phyloP scores from a whole-genome alignment of 2,113 vertebrate genomes.

The Tetrao urogallus region DNA sequence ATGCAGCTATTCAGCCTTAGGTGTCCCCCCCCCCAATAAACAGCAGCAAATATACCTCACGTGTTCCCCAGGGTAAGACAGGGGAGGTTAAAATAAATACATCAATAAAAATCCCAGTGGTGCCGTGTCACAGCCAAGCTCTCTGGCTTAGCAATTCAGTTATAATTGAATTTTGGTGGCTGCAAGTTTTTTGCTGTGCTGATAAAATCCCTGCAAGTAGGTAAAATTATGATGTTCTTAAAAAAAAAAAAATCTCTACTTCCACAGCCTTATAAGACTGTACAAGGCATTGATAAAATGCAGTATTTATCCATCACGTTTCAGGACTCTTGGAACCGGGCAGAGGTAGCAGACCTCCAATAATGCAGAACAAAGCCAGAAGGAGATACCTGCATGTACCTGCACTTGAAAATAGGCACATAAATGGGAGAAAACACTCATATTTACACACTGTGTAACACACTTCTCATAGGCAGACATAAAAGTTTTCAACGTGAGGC shows the following conservation, averaged over 20 bases:
- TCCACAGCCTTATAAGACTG: not conserved
- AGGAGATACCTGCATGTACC: not conserved
- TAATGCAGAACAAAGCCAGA: not conserved
- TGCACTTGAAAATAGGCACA: not conserved
- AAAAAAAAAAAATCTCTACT: not conserved
- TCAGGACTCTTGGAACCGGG: not conserved
- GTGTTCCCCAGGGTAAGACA: not conserved
- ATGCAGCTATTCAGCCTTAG: not conserved
- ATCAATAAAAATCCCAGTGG: not conserved
- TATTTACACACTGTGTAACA: not conserved
- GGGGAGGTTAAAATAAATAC: not conserved
- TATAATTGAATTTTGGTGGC: not conserved
- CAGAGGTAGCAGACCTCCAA: not conserved
- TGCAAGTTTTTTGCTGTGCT: not conserved
- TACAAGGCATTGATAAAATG: not conserved
- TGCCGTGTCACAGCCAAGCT: accelerated
- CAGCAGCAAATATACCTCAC: not conserved
- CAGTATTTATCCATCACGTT: not conserved
- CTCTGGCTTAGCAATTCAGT: not conserved
- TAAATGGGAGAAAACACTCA: not conserved
- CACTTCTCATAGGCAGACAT: not conserved
- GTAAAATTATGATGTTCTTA: not conserved
- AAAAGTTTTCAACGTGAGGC: not conserved
- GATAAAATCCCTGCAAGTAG: not conserved
- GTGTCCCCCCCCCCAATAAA: not conserved